Percentiles rank a stretch among this genome's conserved stretches.
These are phyloP conservation scores for Coracias cyanogaster DNA, from an alignment of 2,797 vertebrate species.

Conservation along the genomic window DNA sequence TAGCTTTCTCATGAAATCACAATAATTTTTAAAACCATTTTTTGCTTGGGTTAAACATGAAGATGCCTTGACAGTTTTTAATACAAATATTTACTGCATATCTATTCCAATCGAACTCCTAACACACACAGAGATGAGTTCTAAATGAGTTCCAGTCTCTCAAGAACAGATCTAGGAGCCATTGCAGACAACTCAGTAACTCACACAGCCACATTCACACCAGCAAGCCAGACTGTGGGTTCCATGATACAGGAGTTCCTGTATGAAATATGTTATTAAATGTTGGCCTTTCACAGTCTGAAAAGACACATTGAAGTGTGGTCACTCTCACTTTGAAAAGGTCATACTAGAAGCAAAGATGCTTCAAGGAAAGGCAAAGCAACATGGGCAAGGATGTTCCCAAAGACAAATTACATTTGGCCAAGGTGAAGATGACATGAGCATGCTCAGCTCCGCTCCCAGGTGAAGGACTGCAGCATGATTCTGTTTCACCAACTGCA, in stretches of 20 bases:
- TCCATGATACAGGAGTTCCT: not conserved
- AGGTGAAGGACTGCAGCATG: not conserved
- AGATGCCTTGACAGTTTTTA: not conserved
- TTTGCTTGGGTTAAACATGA: not conserved
- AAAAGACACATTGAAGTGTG: not conserved
- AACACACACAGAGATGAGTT: not conserved
- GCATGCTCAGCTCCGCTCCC: not conserved
- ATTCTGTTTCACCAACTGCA: not conserved
- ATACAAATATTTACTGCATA: not conserved
- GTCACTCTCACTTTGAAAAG: not conserved
- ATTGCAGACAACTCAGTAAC: not conserved
- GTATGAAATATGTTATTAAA: not conserved
- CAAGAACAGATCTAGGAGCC: not conserved
- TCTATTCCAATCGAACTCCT: not conserved
- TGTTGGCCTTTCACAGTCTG: not conserved
- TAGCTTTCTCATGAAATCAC: not conserved
- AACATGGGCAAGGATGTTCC: not conserved
- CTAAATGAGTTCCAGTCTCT: not conserved
- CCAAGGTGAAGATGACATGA: fast-evolving
- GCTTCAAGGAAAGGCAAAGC: not conserved
- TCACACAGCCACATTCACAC: not conserved
- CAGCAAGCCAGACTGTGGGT: not conserved
- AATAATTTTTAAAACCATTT: not conserved
- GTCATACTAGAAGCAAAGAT: not conserved
- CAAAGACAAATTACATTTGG: not conserved